Conservation (phyloP, 2,888 invertebrate species). For the Nomada hirtipes region DNA sequence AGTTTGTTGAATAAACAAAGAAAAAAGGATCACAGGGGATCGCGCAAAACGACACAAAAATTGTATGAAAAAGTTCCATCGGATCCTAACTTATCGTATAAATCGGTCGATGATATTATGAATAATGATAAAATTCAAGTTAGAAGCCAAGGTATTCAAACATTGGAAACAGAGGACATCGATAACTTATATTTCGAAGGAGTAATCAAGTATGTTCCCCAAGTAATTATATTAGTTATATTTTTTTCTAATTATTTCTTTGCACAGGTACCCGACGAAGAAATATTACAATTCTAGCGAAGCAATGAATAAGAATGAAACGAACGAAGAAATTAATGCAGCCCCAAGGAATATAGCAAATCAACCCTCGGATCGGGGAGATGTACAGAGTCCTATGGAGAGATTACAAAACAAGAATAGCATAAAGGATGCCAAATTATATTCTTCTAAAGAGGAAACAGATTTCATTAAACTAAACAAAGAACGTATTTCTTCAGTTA, state of each 20-base stretch:
- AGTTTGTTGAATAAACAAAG: constrained; percentile 48
- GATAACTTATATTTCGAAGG: constrained; percentile 77
- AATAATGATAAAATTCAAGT: constrained; percentile 37
- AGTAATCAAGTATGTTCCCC: constrained; percentile 75
- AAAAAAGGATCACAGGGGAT: constrained; percentile 16
- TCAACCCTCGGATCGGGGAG: constrained; percentile 65
- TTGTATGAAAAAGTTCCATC: constrained; percentile 64
- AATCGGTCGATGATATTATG: constrained; percentile 31
- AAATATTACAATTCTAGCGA: constrained; percentile 55
- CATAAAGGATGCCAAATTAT: constrained; percentile 44
- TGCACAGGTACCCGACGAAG: constrained; percentile 77
- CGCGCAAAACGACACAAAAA: constrained; percentile 43
- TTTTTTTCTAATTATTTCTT: constrained; percentile 7
- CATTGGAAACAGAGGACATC: constrained; percentile 75
- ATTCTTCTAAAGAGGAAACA: constrained; percentile 51
- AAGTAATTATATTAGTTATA: constrained; percentile 5
- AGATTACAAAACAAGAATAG: constrained; percentile 39
- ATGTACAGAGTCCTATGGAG: constrained; percentile 48
- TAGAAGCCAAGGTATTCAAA: constrained; percentile 80
- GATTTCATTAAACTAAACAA: constrained; percentile 75
- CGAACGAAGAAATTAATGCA: constrained; percentile 41
- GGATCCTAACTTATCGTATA: constrained; percentile 62
- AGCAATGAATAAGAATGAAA: constrained; percentile 46
- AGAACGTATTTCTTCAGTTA: constrained; percentile 69
- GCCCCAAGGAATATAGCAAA: constrained; percentile 36